phyloP scores from a whole-genome alignment of 2,888 invertebrate species.

The Tanytarsus gracilentus region DNA sequence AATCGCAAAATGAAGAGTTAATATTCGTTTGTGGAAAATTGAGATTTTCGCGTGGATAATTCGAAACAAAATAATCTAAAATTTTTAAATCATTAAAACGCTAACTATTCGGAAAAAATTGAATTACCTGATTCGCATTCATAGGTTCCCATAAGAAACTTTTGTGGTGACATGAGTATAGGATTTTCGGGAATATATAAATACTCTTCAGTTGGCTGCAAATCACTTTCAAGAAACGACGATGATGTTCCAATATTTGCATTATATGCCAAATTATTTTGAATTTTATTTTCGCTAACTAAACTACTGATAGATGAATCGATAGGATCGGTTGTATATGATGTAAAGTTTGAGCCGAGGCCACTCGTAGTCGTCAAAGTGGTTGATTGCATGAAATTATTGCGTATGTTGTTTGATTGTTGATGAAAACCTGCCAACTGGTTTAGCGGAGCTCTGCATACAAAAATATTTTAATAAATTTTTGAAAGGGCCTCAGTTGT shows the following conservation, averaged over 20 bases:
- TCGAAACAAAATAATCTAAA: too few relatives aligned
- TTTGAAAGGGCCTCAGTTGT: conserved; percentile 32
- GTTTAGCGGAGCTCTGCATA: conserved; percentile 33
- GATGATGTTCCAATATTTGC: conserved; percentile 11
- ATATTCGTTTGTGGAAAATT: too few relatives aligned
- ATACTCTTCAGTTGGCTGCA: conserved; percentile 33
- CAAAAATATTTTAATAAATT: not conserved
- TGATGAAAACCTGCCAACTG: conserved; percentile 60
- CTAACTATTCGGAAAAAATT: too few relatives aligned
- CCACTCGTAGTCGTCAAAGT: conserved; percentile 47
- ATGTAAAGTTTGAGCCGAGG: conserved; percentile 47
- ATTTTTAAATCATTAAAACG: too few relatives aligned
- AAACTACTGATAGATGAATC: conserved; percentile 41
- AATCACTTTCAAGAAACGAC: conserved; percentile 14
- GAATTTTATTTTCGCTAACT: conserved; percentile 38
- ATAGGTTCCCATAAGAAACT: too few relatives aligned
- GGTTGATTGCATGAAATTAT: conserved; percentile 52
- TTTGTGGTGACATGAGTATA: not conserved
- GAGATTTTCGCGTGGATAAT: too few relatives aligned
- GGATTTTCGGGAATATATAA: conserved; percentile 5
- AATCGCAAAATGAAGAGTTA: conserved; percentile 5
- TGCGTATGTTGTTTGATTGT: too few relatives aligned
- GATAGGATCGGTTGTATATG: conserved; percentile 38
- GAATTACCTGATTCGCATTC: not conserved
- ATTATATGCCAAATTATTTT: not conserved